Conservation (phyloP, 2,888 invertebrate genomes). For the Hydropsyche betteni region DNA sequence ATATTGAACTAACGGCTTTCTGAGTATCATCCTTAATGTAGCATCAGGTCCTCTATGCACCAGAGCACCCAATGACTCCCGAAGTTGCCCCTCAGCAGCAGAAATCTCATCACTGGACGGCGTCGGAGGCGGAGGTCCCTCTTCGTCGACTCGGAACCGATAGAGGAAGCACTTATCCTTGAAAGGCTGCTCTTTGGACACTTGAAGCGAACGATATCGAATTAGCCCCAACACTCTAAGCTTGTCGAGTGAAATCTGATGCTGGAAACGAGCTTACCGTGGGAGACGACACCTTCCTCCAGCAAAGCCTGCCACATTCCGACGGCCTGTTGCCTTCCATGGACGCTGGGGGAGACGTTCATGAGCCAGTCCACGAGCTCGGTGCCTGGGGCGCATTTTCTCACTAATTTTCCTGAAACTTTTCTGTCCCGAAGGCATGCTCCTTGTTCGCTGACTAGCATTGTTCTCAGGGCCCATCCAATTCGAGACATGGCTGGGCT, state of each 20-base stretch:
- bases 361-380: constrained; percentile 85
- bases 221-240: constrained; percentile 42
- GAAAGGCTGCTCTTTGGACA: constrained; percentile 81
- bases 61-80: constrained; percentile 72
- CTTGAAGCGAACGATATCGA: constrained; percentile 59
- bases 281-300: constrained; percentile 80
- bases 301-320: constrained; percentile 87
- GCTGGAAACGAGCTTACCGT: constrained; percentile 64
- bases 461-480: constrained; percentile 74
- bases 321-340: constrained; percentile 74
- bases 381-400: constrained; percentile 78
- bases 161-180: constrained; percentile 85
- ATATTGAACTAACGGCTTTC: constrained; percentile 74
- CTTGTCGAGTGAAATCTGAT: not conserved
- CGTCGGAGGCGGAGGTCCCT: constrained; percentile 64
- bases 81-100: constrained; percentile 75
- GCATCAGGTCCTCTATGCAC: constrained; percentile 81
- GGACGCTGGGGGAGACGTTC: constrained; percentile 70
- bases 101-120: constrained; percentile 69
- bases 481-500: constrained; percentile 73
- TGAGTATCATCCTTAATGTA: constrained; percentile 78
- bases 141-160: constrained; percentile 80
- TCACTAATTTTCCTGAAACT: constrained; percentile 70
- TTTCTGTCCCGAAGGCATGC: constrained; percentile 73
- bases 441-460: constrained; percentile 71